Evolutionary conservation across 35 echinoderm and acorn worm genomes (phyloP).

Genomic region (Lytechinus variegatus): DNA sequence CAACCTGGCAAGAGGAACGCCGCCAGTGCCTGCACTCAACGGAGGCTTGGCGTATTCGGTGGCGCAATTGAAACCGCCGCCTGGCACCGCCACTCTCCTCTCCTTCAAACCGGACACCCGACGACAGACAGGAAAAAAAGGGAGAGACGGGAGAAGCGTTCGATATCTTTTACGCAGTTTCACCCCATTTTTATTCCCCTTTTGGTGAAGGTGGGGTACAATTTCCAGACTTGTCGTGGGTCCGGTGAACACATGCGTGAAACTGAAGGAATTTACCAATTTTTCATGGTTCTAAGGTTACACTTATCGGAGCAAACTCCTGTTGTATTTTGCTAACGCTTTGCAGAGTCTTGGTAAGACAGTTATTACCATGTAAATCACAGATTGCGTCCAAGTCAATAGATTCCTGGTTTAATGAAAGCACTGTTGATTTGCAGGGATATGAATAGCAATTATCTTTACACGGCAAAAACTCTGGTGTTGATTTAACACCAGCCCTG

Average conservation of each 20-base stretch:
- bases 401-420: background rate
- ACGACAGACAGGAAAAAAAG: background rate
- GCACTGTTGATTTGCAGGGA: background rate
- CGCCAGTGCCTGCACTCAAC: slow-evolving; percentile 30
- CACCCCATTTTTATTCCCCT: slow-evolving; percentile 21
- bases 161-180: slow-evolving; percentile 37
- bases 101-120: background rate
- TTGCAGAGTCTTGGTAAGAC: background rate
- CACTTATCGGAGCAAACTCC: background rate
- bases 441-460: too few relatives aligned
- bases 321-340: slow-evolving; percentile 6
- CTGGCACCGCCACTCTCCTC: background rate
- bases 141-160: background rate
- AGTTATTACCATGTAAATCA: background rate
- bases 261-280: background rate
- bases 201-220: background rate
- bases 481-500: too few relatives aligned
- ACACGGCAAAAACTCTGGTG: too few relatives aligned
- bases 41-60: slow-evolving; percentile 21
- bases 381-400: background rate
- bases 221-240: background rate
- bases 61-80: slow-evolving; percentile 27
- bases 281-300: slow-evolving; percentile 5
- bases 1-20: slow-evolving; percentile 7
- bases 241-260: background rate